phyloP scores from a whole-genome alignment of 2,113 vertebrate genomes.

The Hoplias malabaricus region DNA sequence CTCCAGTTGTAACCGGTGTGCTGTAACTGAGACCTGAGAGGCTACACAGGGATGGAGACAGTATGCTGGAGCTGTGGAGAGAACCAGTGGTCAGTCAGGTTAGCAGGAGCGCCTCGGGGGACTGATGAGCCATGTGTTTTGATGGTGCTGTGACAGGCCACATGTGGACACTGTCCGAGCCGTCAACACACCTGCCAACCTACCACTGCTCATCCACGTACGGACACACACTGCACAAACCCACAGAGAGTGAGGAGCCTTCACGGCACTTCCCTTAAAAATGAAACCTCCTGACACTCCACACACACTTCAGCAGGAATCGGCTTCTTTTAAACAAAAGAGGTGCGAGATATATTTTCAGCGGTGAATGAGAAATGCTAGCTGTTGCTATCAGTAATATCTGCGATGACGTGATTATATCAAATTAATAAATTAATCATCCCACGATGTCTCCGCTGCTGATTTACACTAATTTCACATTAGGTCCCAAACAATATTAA shows the following conservation, averaged over 20 bases:
- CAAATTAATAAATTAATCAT: no score
- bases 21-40: not conserved
- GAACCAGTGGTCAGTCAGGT: conserved; percentile 17
- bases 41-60: not conserved
- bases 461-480: no score
- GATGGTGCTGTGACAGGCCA: conserved; percentile 14
- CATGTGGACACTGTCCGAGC: not conserved
- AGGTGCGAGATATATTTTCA: no score
- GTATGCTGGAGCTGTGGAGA: not conserved
- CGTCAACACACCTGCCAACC: conserved; percentile 6
- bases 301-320: not conserved
- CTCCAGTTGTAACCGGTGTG: not conserved
- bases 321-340: no score
- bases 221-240: not conserved
- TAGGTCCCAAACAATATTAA: no score
- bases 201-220: not conserved
- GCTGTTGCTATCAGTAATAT: no score
- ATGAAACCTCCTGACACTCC: not conserved
- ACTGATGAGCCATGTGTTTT: not conserved
- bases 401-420: no score
- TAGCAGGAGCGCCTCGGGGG: not conserved
- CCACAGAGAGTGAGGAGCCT: not conserved
- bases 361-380: no score
- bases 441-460: no score
- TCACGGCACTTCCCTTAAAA: not conserved